Evolutionary conservation across 2,888 invertebrate species (phyloP), one percentile per base, ranked within the genome.

Genomic region (Anaspis maculata): DNA sequence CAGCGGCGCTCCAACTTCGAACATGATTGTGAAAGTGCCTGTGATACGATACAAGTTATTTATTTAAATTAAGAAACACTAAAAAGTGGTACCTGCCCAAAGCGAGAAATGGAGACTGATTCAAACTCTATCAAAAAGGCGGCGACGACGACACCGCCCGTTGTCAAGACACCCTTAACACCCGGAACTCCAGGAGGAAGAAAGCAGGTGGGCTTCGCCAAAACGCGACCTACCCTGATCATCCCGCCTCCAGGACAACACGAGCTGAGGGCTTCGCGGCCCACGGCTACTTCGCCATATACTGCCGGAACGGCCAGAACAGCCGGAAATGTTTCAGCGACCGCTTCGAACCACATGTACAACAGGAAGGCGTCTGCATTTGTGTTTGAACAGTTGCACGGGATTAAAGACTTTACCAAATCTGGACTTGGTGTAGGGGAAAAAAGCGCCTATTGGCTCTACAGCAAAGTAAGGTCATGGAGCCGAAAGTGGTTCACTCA

Each of bases 401-500:
- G 82, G 0, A 77, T 85, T 49, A 79, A 79, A 51, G 81, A 85
- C 60, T 78, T 84, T 57, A 85, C 86, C 0, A 87, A 84, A 54
- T 79, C 82, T 34, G 88, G 89, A 13, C 66, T 89, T 44, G 86
- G 86, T 63, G 77, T 79, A 21, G 89, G 89, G 38, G 89, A 89
- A 63, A 87, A 85, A 59, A 74, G 77, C 38, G 84, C 84, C 0
- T 83, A 79, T 49, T 85, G 83, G 76, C 66, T 85, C 41, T 86
- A 86, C 58, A 79, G 80, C 44, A 86, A 82, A 68, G 70, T 88
- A 42, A 77, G 82, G 54, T 68, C 76, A 33, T 77, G 79, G 69
- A 89, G 88, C 2, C 79, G 76, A 53, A 77, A 76, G 56, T 90
- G 90, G 89, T 89, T 91, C 59, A 90, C 90, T 22, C 90, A 91